These are phyloP conservation scores for Acropternis orthonyx DNA, from an alignment of 2,797 vertebrate genomes.

Conservation along the genomic window DNA sequence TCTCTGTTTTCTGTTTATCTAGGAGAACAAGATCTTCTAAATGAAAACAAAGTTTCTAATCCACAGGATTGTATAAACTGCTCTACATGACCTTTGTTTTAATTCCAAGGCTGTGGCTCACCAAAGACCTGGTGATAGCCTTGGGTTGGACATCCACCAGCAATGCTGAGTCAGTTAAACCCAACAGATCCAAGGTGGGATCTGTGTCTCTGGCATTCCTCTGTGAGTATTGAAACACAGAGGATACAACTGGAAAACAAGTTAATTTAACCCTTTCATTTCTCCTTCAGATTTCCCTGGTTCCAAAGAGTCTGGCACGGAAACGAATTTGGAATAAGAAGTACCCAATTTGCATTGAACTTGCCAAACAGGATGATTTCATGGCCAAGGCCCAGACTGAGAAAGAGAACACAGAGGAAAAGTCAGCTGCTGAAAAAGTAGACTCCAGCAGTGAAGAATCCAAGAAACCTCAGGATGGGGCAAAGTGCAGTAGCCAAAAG, in stretches of 20 bases:
- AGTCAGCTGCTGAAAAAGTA: constrained; percentile 63
- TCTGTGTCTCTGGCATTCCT: not conserved
- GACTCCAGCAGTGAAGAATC: constrained; percentile 68
- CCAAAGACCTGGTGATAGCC: not conserved
- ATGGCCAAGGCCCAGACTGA: constrained; percentile 88
- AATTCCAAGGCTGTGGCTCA: not conserved
- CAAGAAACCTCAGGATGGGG: constrained; percentile 74
- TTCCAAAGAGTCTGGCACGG: constrained; percentile 88
- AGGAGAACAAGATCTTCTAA: not conserved
- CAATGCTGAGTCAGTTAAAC: not conserved
- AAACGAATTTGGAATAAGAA: constrained; percentile 98
- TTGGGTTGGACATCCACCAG: not conserved
- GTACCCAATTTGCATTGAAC: constrained; percentile 93
- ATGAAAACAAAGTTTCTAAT: not conserved
- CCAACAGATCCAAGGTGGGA: not conserved
- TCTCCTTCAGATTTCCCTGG: constrained; percentile 83
- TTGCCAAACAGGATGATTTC: constrained; percentile 90
- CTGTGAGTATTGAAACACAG: not conserved
- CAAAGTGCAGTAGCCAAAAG: constrained; percentile 61
- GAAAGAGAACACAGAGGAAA: constrained; percentile 78
- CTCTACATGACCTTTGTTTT: not conserved
- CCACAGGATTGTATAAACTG: not conserved
- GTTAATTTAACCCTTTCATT: not conserved
- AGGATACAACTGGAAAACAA: not conserved
- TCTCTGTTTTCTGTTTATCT: not conserved